phyloP scores from a whole-genome alignment of 2,888 invertebrate genomes.

The Dynastes maya region DNA sequence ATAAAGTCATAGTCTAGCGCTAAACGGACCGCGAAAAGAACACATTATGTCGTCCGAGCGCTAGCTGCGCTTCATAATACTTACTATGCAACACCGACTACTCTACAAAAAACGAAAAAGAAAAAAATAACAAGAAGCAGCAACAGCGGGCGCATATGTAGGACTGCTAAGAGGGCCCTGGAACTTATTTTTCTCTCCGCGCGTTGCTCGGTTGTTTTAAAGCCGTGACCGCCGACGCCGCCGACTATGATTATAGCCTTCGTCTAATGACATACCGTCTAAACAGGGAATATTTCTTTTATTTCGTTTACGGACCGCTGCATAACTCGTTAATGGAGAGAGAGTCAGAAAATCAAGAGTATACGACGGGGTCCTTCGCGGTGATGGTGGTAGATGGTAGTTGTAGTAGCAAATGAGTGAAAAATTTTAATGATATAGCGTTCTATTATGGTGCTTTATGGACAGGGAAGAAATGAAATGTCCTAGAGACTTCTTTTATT shows the following conservation, averaged over 20 bases:
- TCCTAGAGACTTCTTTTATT: too few species aligned
- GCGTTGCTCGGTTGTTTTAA: constrained; percentile 46
- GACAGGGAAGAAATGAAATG: not conserved
- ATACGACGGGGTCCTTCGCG: not conserved
- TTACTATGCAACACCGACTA: too few species aligned
- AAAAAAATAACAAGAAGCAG: not conserved
- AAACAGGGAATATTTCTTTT: constrained; percentile 48
- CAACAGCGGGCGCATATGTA: not conserved
- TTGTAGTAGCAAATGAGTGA: not conserved
- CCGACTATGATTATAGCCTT: constrained; percentile 55
- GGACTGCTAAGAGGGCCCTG: constrained; percentile 11
- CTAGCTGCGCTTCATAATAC: too few species aligned
- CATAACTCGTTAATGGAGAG: constrained; percentile 47
- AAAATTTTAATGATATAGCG: not conserved
- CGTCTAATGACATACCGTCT: constrained; percentile 55
- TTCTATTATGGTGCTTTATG: constrained; percentile 17
- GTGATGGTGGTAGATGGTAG: not conserved
- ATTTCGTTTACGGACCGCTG: constrained; percentile 52
- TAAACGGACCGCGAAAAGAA: too few species aligned
- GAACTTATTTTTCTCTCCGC: constrained; percentile 36
- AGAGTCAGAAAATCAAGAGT: not conserved
- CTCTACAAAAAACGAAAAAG: not conserved
- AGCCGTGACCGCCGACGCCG: constrained; percentile 49
- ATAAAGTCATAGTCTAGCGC: too few species aligned
- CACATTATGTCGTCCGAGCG: too few species aligned